Base-by-base conservation (phyloP, 2,888 invertebrate genomes). In the Zaprionus obscuricornis region DNA sequence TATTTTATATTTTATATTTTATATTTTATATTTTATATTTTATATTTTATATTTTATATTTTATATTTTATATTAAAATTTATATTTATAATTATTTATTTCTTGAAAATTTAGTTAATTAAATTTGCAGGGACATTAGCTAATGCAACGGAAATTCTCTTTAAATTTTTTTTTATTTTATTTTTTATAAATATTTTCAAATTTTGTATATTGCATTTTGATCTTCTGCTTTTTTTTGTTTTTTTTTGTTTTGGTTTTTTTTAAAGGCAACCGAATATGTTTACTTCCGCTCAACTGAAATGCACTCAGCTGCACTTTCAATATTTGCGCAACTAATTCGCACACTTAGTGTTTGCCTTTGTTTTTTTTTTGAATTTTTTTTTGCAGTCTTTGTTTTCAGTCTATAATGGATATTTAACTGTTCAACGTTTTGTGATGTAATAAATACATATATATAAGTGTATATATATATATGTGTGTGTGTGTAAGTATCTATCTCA, bases 291-390 rank as follows among this genome's bases (percentile, higher is more conserved):
- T 57, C 26, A 57, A 33, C 57, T 29, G 37, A 57, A 60, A 64
- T 69, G 71, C 83, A 63, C 63, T 71, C 60, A 54, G 54, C 47
- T 65, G 74, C 62, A 75, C 24, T 36, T 57, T 58, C 50, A 85
- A 83, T 85, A 79, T 79, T 79, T 85, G 74, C 58, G 37, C 63
- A 66, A 81, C 74, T 74, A 73, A 84, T 84, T 78, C 45, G 45
- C 84, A 59, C 43, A 39, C 22, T 58, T 24, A 40, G 7, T 16
- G 14, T 24, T 34, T 26, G 65, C n/a, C 47, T 37, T 36, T 43
- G n/a, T 10, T 34, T n/a, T 46, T 3, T 24, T 20, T 26, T 33
- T 43, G 20, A 10, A 47, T 43, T 26, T 34, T 34, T 71, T 45
- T 47, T 37, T 49, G 24, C 27, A 1, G 8, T 39, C 6, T 39